Base-by-base conservation (phyloP, 2,113 vertebrate species). In the Sylvietta virens region DNA sequence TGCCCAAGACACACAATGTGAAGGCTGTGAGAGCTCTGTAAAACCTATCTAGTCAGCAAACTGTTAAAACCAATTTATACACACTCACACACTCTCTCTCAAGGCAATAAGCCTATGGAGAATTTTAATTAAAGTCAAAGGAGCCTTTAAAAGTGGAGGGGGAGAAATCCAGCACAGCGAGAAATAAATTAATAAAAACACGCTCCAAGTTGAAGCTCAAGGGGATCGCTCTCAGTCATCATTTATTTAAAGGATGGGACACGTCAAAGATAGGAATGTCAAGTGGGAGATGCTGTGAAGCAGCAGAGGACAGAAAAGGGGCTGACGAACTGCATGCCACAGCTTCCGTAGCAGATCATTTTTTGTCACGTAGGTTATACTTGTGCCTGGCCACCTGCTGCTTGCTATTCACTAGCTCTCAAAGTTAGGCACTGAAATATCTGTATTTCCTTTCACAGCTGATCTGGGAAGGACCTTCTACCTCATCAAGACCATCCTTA, bases 41-140 rank as follows among this genome's bases (percentile, higher is more conserved):
- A 88, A 78, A 56, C 11, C 1, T 18, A 86, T 73, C 92, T 60
- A 88, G 94, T 90, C 94, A 97, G 90, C 76, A 97, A 95, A 95
- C 90, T 88, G 93, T 96, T 96, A 96, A 97, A 97, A 51, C 72
- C 94, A 78, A 91, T 97, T 95, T 95, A 96, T 86, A 96, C 47
- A 90, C 65, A 84, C 48, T 62, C 11, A 8, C 44, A 3, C 79
- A 33, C 78, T 66, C 61, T 71, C 86, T 88, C 89, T 90, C 80
- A 45, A 77, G 64, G 89, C 88, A 91, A 86, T 88, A 96, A 96
- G 82, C 94, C 94, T 96, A 95, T 83, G 60, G 94, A 97, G 95
- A 95, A 92, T 97, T 97, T 97, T 97, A 97, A 97, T 97, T 97
- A 97, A 97, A 96, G 94, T 95, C 96, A 96, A 96, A 96, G 96